Conservation (phyloP, 92 coral and sea anemone species). For the Blastomussa wellsi region DNA sequence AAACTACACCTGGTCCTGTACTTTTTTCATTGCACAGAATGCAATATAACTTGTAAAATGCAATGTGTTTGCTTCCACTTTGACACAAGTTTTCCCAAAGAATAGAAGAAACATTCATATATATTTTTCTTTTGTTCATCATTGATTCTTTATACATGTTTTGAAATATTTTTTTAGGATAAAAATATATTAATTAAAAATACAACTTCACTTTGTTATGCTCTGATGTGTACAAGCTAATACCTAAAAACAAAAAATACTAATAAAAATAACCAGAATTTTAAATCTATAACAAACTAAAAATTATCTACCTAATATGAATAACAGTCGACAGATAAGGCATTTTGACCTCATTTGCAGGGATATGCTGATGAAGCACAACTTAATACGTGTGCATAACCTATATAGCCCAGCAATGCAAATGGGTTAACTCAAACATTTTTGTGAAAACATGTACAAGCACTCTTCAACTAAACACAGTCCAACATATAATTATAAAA, state of each 20-base stretch:
- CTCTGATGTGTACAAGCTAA: neutral
- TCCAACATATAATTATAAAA: no score
- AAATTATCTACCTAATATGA: neutral
- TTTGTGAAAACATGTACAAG: no score
- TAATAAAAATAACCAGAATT: neutral
- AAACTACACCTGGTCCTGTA: no score
- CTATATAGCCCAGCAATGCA: no score
- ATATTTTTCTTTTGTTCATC: neutral
- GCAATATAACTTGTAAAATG: no score
- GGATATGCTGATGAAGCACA: neutral
- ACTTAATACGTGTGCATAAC: no score
- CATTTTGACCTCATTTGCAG: neutral
- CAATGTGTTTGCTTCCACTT: no score
- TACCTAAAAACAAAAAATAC: neutral
- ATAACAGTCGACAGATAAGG: neutral
- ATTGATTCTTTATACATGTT: neutral
- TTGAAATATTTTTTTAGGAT: neutral
- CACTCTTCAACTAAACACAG: no score
- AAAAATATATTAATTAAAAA: neutral
- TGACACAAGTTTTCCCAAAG: neutral
- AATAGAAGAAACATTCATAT: neutral
- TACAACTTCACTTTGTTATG: neutral
- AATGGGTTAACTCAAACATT: no score
- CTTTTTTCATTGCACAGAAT: no score
- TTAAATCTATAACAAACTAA: neutral